These are phyloP conservation scores for Cryptoprocta ferox DNA, from an alignment of 2,797 vertebrate genomes.

Conservation along the genomic window DNA sequence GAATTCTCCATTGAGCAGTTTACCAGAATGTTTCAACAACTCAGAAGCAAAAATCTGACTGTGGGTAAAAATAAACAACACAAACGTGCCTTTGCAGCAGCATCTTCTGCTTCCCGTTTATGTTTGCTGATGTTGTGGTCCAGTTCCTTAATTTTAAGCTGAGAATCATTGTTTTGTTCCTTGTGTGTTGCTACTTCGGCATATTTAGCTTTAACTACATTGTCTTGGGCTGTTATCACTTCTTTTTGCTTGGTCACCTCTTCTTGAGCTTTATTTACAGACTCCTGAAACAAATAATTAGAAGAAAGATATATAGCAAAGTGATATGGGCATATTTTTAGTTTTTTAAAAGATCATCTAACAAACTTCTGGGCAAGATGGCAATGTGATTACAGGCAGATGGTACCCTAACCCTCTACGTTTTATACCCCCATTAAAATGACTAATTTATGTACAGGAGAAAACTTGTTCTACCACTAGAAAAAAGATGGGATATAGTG, in stretches of 20 bases:
- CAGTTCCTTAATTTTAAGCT: constrained; percentile 94
- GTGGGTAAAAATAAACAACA: constrained; percentile 11
- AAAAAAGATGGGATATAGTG: background rate
- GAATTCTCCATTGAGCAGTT: background rate
- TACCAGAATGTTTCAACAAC: background rate
- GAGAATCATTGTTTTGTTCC: constrained; percentile 92
- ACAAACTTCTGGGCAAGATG: constrained; percentile 10
- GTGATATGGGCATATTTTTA: background rate
- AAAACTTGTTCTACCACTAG: background rate
- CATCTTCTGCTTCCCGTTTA: constrained; percentile 91
- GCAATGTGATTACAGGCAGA: background rate
- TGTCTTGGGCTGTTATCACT: constrained; percentile 90
- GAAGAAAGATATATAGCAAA: constrained; percentile 31
- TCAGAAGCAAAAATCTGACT: background rate
- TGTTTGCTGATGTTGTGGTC: constrained; percentile 94
- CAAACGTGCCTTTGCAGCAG: constrained; percentile 88
- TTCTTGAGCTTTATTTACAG: constrained; percentile 91
- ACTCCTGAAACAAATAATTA: constrained; percentile 87
- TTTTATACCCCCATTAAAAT: background rate
- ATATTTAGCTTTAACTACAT: constrained; percentile 92
- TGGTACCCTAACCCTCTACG: background rate
- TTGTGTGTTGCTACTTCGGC: constrained; percentile 88
- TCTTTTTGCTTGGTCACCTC: constrained; percentile 93
- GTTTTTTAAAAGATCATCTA: background rate
- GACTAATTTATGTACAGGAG: background rate